phyloP scores from a whole-genome alignment of 1,140 invertebrate species.

The Macrotrachela quadricornifera region DNA sequence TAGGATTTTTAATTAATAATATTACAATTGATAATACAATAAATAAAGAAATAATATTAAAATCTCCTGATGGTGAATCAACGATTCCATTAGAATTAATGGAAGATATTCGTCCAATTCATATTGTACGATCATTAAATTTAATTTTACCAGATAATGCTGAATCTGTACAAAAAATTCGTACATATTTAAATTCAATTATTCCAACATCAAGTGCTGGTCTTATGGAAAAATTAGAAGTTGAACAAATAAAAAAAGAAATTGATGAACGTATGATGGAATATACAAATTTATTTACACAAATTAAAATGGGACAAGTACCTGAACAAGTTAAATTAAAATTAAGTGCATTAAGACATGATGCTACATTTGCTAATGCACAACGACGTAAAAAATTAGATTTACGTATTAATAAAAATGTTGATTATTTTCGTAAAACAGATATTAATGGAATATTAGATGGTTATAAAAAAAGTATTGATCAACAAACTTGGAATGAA shows the following conservation, averaged over 20 bases:
- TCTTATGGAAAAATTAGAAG: background rate
- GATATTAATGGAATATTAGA: conserved; percentile 1
- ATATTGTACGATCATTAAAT: conserved; percentile 2
- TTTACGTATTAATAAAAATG: conserved; percentile 2
- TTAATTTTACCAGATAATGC: background rate
- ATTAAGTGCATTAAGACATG: conserved; percentile 2
- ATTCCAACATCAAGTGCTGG: background rate
- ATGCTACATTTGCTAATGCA: conserved; percentile 2
- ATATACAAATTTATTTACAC: background rate
- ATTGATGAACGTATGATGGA: conserved; percentile 4
- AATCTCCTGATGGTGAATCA: background rate
- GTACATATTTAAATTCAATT: background rate
- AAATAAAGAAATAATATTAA: background rate
- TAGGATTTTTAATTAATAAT: conserved; percentile 1
- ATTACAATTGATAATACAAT: background rate
- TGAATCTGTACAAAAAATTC: conserved; percentile 1
- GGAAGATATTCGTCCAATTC: conserved; percentile 1
- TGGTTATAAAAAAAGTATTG: background rate
- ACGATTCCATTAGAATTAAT: background rate
- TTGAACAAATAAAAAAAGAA: conserved; percentile 2
- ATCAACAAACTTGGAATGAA: conserved; percentile 2
- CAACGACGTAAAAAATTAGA: background rate
- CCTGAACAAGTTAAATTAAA: conserved; percentile 1
- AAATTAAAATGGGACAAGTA: conserved; percentile 3
- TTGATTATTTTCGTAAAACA: conserved; percentile 2